phyloP scores from a whole-genome alignment of 2,113 vertebrate genomes.

The Climacteris rufus region DNA sequence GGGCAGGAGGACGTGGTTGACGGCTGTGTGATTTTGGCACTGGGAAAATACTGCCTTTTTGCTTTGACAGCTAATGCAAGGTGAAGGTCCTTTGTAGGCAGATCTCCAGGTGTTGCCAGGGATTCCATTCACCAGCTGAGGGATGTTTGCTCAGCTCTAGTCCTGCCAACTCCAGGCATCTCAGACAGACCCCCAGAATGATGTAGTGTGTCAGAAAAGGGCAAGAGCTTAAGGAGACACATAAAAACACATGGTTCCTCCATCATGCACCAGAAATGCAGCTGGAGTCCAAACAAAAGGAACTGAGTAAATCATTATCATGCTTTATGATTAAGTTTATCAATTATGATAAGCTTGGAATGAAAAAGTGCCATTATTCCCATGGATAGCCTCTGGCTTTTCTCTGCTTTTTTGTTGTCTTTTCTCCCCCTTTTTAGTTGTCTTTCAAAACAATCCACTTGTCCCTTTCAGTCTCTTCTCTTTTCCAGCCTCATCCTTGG shows the following conservation, averaged over 20 bases:
- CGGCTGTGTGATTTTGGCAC: background rate
- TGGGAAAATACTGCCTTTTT: background rate
- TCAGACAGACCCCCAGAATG: background rate
- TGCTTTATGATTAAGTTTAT: too few relatives aligned
- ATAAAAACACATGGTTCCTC: background rate
- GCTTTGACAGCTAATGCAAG: background rate
- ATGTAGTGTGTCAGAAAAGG: background rate
- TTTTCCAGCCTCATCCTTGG: background rate
- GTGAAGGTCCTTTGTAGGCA: background rate
- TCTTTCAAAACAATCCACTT: background rate
- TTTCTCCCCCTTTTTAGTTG: background rate
- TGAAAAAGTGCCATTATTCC: background rate
- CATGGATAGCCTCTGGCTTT: background rate
- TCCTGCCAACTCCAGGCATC: background rate
- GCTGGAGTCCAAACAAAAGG: background rate
- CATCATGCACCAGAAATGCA: background rate
- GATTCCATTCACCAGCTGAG: background rate
- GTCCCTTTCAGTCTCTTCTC: background rate
- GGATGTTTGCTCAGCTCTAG: background rate
- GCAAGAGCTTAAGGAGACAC: background rate
- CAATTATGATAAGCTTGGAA: background rate
- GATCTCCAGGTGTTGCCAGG: background rate
- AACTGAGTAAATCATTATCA: background rate
- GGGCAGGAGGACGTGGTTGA: background rate
- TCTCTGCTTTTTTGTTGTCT: background rate